Percentiles rank a stretch among this genome's conserved stretches.
These are phyloP conservation scores for Conopomorpha cramerella DNA, from an alignment of 1,140 invertebrate species.

Conservation along the genomic window DNA sequence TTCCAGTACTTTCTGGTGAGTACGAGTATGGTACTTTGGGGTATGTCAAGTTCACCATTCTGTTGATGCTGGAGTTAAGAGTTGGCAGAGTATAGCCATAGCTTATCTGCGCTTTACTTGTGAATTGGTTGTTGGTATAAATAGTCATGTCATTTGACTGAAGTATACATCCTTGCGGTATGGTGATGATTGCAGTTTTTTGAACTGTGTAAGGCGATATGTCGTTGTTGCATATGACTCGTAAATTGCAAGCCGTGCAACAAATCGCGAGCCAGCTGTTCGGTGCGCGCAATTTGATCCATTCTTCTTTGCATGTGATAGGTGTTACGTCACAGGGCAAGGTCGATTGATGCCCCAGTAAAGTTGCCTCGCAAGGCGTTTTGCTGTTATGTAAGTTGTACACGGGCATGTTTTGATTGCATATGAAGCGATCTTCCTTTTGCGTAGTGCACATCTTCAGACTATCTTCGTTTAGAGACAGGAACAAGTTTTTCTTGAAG, in stretches of 20 bases:
- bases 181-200: background rate
- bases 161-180: background rate
- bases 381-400: background rate
- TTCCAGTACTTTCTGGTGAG: background rate
- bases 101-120: background rate
- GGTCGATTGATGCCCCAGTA: background rate
- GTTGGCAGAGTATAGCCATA: background rate
- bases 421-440: background rate
- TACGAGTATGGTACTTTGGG: background rate
- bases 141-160: background rate
- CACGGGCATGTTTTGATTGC: background rate
- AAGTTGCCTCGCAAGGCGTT: background rate
- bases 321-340: background rate
- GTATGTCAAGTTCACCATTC: background rate
- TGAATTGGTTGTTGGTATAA: background rate
- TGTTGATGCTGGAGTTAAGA: background rate
- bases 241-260: background rate
- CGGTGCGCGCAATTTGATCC: background rate
- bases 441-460: background rate
- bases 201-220: background rate
- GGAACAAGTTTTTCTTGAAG: background rate
- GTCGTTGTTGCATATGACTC: background rate
- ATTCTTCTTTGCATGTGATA: background rate
- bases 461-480: background rate
- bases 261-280: background rate